phyloP scores from a whole-genome alignment of 2,113 vertebrate species.

The Upupa epops region DNA sequence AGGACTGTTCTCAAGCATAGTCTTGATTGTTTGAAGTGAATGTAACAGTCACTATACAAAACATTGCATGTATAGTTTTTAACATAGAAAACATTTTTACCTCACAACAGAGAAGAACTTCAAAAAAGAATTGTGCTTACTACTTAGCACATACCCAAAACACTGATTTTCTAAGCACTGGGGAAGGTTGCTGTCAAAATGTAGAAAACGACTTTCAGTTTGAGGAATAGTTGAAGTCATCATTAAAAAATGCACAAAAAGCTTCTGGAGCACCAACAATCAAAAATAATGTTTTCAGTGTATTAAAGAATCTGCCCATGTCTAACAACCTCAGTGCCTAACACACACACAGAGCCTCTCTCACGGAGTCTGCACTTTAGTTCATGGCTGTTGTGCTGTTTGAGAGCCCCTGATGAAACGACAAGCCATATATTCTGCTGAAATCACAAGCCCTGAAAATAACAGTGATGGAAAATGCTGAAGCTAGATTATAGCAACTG shows the following conservation, averaged over 20 bases:
- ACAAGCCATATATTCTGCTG: neutral
- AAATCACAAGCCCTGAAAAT: constrained; percentile 1
- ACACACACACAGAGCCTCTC: neutral
- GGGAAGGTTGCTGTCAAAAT: neutral
- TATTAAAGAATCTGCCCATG: neutral
- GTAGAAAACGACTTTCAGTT: constrained; percentile 19
- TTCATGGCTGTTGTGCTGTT: fast-evolving
- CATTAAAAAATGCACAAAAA: neutral
- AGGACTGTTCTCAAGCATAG: neutral
- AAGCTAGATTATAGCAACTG: neutral
- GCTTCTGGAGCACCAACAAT: neutral
- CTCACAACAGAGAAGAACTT: neutral
- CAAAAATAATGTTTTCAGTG: neutral
- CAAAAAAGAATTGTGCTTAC: neutral
- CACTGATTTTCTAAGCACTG: neutral
- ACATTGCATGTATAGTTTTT: neutral
- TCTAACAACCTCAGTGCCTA: neutral
- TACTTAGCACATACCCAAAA: neutral
- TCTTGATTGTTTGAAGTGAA: neutral
- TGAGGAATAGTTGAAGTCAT: neutral
- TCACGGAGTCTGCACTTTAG: neutral
- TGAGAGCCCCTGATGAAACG: neutral
- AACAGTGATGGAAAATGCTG: fast-evolving
- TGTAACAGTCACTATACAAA: fast-evolving
- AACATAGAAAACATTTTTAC: neutral